Percentiles rank a stretch among this genome's conserved stretches.
phyloP scores from a whole-genome alignment of 64 coral and sea anemone genomes.

The Platygyra sinensis region DNA sequence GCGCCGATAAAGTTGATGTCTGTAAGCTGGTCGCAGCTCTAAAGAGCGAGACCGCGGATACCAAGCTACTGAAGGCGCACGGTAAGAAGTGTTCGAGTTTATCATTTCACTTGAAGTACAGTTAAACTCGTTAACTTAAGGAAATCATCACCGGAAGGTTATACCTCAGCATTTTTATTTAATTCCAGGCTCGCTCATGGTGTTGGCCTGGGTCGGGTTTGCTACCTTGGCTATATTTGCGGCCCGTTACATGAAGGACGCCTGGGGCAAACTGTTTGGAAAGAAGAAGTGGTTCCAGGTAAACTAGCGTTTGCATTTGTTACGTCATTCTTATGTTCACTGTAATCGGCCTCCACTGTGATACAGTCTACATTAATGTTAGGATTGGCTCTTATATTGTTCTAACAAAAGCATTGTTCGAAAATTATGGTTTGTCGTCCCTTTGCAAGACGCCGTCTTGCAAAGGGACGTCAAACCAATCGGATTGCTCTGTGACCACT shows the following conservation, averaged over 20 bases:
- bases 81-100: not conserved
- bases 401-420: no score
- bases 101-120: no score
- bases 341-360: not conserved
- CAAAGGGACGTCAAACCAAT: no score
- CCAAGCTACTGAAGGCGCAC: conserved; percentile 12
- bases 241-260: conserved; percentile 63
- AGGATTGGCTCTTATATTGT: no score
- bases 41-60: not conserved
- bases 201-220: conserved; percentile 64
- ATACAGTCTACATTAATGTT: not conserved
- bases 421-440: no score
- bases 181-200: conserved; percentile 53
- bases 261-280: conserved; percentile 46
- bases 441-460: no score
- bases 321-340: not conserved
- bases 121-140: not conserved
- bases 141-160: no score
- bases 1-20: not conserved
- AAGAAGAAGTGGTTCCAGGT: conserved; percentile 68
- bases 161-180: no score
- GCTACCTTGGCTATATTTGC: conserved; percentile 66
- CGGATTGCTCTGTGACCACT: no score
- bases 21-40: not conserved
- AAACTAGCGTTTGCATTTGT: not conserved